phyloP scores from a whole-genome alignment of 2,797 vertebrate genomes.

The Percopsis omiscomaycus region DNA sequence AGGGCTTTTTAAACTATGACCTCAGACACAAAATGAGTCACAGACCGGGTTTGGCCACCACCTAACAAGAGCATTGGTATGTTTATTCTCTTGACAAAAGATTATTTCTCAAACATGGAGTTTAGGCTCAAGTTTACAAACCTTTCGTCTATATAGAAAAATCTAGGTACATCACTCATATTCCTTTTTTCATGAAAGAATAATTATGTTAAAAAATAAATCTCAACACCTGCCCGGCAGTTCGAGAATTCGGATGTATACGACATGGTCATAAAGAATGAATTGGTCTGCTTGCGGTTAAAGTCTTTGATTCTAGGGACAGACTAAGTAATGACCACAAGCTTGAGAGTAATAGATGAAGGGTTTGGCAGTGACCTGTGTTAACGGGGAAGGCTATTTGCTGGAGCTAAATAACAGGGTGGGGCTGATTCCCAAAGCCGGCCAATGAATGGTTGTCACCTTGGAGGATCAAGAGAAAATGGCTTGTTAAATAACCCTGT shows the following conservation, averaged over 20 bases:
- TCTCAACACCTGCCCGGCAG: slow-evolving; percentile 38
- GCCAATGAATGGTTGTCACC: slow-evolving; percentile 63
- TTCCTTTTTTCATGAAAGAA: slow-evolving; percentile 48
- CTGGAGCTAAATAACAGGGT: slow-evolving; percentile 66
- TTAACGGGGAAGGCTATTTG: slow-evolving; percentile 41
- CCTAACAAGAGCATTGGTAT: slow-evolving; percentile 30
- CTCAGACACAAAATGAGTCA: slow-evolving; percentile 40
- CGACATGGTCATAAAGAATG: slow-evolving; percentile 42
- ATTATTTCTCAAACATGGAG: slow-evolving; percentile 34
- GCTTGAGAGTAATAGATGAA: slow-evolving; percentile 57
- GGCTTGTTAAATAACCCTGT: slow-evolving; percentile 42
- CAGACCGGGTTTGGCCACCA: slow-evolving; percentile 40
- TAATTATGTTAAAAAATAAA: slow-evolving; percentile 19
- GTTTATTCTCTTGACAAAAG: slow-evolving; percentile 31
- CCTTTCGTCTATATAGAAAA: slow-evolving; percentile 15
- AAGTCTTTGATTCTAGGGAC: slow-evolving; percentile 64
- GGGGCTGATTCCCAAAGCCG: slow-evolving; percentile 49
- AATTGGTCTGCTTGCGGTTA: slow-evolving; percentile 58
- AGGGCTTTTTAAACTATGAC: slow-evolving; percentile 12
- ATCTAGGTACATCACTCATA: slow-evolving; percentile 34
- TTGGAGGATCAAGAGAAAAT: slow-evolving; percentile 44
- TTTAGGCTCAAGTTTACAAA: slow-evolving; percentile 27
- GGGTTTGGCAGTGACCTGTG: slow-evolving; percentile 49
- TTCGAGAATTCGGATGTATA: slow-evolving; percentile 49
- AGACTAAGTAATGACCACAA: slow-evolving; percentile 60